Evolutionary conservation across 2,797 vertebrate species (phyloP).

Genomic region (Chanos chanos): DNA sequence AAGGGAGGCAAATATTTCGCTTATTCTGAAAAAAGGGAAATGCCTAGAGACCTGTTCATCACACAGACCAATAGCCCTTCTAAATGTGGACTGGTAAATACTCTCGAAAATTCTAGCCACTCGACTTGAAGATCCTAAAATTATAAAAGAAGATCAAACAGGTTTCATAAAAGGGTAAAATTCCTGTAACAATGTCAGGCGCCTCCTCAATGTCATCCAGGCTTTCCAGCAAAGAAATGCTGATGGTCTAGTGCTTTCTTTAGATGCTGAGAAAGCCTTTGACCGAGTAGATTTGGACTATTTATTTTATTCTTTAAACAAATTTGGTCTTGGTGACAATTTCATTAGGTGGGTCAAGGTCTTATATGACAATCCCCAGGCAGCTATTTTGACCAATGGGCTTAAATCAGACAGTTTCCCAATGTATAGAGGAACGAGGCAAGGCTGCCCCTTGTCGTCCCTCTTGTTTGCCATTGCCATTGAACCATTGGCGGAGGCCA

Average conservation of each 20-base stretch:
- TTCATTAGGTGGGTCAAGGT: neutral
- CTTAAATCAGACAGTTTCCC: neutral
- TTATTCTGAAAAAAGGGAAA: slow-evolving; percentile 13
- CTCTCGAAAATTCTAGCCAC: slow-evolving; percentile 14
- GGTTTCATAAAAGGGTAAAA: slow-evolving; percentile 13
- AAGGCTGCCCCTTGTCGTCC: neutral
- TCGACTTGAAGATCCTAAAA: neutral
- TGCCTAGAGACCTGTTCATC: neutral
- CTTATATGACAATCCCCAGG: neutral
- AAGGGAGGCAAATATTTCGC: slow-evolving; percentile 13
- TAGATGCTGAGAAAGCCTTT: slow-evolving; percentile 1
- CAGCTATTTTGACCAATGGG: neutral
- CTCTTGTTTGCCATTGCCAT: neutral
- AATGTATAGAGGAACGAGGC: neutral
- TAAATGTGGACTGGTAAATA: slow-evolving; percentile 9
- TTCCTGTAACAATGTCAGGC: slow-evolving; percentile 12
- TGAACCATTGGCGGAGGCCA: neutral
- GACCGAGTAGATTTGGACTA: neutral
- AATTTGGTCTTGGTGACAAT: neutral
- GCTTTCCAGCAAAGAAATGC: neutral
- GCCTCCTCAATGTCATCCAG: slow-evolving; percentile 14
- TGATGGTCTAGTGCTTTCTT: slow-evolving; percentile 1
- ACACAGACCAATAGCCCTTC: slow-evolving; percentile 2
- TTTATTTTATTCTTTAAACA: neutral
- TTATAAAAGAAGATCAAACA: slow-evolving; percentile 13